Evolutionary conservation across 2,888 invertebrate genomes (phyloP), one percentile per base, ranked within the genome.

Genomic region (Euzetes globulus): DNA sequence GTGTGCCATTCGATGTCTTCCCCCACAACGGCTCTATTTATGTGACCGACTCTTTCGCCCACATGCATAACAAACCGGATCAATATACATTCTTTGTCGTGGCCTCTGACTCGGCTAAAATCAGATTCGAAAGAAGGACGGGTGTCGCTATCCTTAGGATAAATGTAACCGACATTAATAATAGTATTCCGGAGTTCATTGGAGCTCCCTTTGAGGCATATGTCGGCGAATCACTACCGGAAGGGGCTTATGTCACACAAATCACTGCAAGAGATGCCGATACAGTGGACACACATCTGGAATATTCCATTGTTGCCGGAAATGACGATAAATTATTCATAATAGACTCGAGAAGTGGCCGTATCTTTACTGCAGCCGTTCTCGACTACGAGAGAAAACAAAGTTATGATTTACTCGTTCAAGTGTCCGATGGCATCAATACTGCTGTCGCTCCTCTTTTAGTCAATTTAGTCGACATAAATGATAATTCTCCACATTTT

Each of bases 171-270:
- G 79, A 79, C 33, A 78, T 79, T 33, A 79, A 79, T 60, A 79
- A 79, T 52, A 79, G 77, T 65, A 77, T 79, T 13, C 79, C 79
- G 13, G 79, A 79, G 72, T 79, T 79, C 70, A 75, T 78, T 22
- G 78, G 78, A 19, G 78, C 79, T 9, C 79, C 79, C 29, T 92
- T 91, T 80, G 91, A 91, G 82, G 86, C 92, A n/a, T 89, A 91
- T 83, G 87, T 94, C 2, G 88, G 89, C 78, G 93, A 93, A 83
- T 92, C 92, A 80, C 88, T 89, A n/a, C 87, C 87, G 13, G 79
- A 79, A 68, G 79, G 79, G 17, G 79, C 79, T 25, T 77, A 78
- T 22, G 79, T 79, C 19, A 79, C 77, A 45, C 79, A 79, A 68
- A 65, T 79, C 17, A 76, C 75, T 73, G 79, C 79, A 68, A 72